Base-by-base conservation (phyloP, 2,888 invertebrate genomes). In the Pardosa pseudoannulata region DNA sequence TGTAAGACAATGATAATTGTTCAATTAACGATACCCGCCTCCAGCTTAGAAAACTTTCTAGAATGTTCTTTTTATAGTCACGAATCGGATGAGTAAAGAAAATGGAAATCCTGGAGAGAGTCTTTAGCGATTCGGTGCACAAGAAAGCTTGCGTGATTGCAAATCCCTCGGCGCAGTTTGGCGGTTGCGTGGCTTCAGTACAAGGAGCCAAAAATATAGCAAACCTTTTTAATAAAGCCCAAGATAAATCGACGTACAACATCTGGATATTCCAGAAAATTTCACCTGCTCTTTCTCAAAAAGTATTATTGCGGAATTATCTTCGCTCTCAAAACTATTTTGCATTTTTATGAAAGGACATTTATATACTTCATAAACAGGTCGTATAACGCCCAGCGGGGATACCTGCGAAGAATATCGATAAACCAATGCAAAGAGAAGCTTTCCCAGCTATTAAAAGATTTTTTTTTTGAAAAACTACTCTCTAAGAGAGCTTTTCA, bases 281-380 rank as follows among this genome's bases (percentile, higher is more conserved):
- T 73, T 85, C 70, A 79, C 86, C 79, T 75, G 79, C 64, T 68
- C 70, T 74, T 79, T 73, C 73, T 73, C 65, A 67, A 79, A 79
- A 86, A 74, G 31, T 74, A 75, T 86, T 78, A 78, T 72, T 72
- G 72, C 62, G n/a, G 78, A 31, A 78, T 83, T 75, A 81, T 75
- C 75, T 80, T 32, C 56, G 0, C 36, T 64, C 71, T 72, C 36
- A 19, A 72, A 82, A 62, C 71, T 78, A 70, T 67, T 83, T 78
- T 83, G 67, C 83, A 83, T 83, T 83, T 83, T 83, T 83, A 83
- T 83, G 72, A 83, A 73, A 65, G 50, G 67, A 39, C 78, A 73
- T 78, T 83, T 73, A 83, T 78, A 72, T 68, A 76, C 68, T 36
- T 71, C 75, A 76, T 65, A 76, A 82, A 76, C 50, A 76, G 76